Evolutionary conservation across 2,113 vertebrate genomes (phyloP), one percentile per base, ranked within the genome.

Genomic region (Scolopax mira): DNA sequence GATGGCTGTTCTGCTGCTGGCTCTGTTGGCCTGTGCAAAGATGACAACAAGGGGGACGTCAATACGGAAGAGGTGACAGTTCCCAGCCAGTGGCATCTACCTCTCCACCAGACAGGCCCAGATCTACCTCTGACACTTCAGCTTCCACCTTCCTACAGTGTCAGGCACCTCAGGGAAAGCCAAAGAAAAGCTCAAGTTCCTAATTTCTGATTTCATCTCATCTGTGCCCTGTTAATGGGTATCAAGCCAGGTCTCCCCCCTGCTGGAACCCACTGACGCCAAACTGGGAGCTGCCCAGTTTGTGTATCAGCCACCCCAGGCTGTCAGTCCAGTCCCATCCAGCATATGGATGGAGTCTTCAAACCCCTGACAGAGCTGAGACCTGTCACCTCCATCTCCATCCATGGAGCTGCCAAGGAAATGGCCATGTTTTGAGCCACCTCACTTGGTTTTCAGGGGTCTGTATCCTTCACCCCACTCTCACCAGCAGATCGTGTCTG

Each of bases 1-100:
- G 98, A 95, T 98, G 98, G 95, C 97, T 98, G 98, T 97, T 99
- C 98, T 99, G 99, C 89, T 98, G 98, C 97, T 99, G 99, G 98
- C 97, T 99, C 97, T 99, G 99, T 97, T 99, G 99, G 98, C 98
- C 99, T 99, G 97, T 46, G 94, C 88, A 91, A 87, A 94, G 77
- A 96, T 83, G 86, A 96, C 96, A 91, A 93, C 65, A 92, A 96
- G 84, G 88, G 95, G 97, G 90, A 97, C 18, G 33, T 85, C 94
- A 93, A 80, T 73, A 94, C 4, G 89, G 73, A 88, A 73, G 11
- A 94, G 90, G 88, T 25, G 61, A 92, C 70, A 42, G 52, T 66
- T 82, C 78, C 93, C 94, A 93, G 95, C 89, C 79, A 82, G 88
- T 62, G 94, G 83, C 64, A 89, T 73, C 81, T 22, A 4, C 72